These are phyloP conservation scores for Thera britannica DNA, from an alignment of 2,888 invertebrate genomes.

Conservation along the genomic window DNA sequence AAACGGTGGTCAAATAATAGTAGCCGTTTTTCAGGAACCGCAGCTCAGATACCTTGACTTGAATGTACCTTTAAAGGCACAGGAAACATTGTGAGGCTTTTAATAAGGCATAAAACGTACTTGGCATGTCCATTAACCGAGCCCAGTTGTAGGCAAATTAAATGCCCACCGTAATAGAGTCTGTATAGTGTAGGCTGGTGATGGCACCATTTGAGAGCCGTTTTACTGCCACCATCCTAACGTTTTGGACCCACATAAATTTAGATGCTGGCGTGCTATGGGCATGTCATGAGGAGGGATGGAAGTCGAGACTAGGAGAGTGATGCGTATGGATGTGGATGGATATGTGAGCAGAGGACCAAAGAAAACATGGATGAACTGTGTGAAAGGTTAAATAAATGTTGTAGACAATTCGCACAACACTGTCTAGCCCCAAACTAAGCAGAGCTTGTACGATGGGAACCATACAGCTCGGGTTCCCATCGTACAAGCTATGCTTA, in stretches of 20 bases:
- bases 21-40: background rate
- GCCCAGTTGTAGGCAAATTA: conserved; percentile 7
- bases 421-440: too few species aligned
- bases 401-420: too few species aligned
- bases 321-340: too few species aligned
- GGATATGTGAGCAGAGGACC: too few species aligned
- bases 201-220: conserved; percentile 1
- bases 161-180: conserved; percentile 4
- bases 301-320: too few species aligned
- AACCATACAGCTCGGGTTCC: too few species aligned
- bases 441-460: too few species aligned
- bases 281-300: too few species aligned
- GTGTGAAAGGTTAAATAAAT: too few species aligned
- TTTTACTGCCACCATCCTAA: conserved; percentile 7
- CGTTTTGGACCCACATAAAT: background rate
- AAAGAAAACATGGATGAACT: too few species aligned
- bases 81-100: conserved; percentile 6
- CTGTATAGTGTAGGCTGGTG: conserved; percentile 8
- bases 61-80: conserved; percentile 8
- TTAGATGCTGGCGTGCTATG: too few species aligned
- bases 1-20: background rate
- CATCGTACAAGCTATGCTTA: too few species aligned
- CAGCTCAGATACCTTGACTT: conserved; percentile 4
- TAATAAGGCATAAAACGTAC: conserved; percentile 6
- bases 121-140: conserved; percentile 3